A percentile compares a stretch with the other conserved stretches of the same genome.
Evolutionary conservation across 2,797 vertebrate species (phyloP).

Genomic region (Schizopygopsis pylzovi): DNA sequence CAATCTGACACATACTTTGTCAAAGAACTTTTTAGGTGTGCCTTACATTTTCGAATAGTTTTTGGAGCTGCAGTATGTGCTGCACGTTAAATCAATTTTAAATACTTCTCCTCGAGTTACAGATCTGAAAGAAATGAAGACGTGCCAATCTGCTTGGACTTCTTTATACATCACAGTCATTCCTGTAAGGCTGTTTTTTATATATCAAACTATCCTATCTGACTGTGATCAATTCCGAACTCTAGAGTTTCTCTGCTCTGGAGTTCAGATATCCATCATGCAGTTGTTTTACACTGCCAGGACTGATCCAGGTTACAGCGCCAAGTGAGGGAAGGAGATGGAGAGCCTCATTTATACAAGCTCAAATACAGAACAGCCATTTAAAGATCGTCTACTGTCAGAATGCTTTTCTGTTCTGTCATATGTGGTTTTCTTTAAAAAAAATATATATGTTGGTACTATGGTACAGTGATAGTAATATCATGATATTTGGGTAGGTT

Average conservation of each 20-base stretch:
- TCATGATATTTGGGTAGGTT: not conserved
- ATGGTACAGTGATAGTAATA: not conserved
- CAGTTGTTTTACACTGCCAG: not conserved
- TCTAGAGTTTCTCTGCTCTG: constrained; percentile 17
- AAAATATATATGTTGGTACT: not conserved
- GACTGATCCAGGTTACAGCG: constrained; percentile 21
- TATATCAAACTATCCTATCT: constrained; percentile 25
- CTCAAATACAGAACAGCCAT: not conserved
- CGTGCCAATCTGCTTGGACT: constrained; percentile 5
- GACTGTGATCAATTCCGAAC: constrained; percentile 13
- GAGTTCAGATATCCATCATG: constrained; percentile 23
- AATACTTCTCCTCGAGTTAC: not conserved
- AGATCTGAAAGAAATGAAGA: constrained; percentile 36
- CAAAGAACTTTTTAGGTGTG: not conserved
- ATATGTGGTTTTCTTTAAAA: not conserved
- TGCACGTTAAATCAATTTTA: constrained; percentile 15
- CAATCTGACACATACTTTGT: no score
- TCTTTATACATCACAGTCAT: constrained; percentile 21
- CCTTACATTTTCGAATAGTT: not conserved
- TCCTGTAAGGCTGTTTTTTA: constrained; percentile 4
- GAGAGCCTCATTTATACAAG: constrained; percentile 9
- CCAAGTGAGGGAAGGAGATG: not conserved
- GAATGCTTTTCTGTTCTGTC: not conserved
- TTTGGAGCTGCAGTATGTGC: not conserved
- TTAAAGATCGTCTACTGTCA: not conserved